Evolutionary conservation across 2,113 vertebrate species (phyloP).

Genomic region (Triplophysa siluroides): DNA sequence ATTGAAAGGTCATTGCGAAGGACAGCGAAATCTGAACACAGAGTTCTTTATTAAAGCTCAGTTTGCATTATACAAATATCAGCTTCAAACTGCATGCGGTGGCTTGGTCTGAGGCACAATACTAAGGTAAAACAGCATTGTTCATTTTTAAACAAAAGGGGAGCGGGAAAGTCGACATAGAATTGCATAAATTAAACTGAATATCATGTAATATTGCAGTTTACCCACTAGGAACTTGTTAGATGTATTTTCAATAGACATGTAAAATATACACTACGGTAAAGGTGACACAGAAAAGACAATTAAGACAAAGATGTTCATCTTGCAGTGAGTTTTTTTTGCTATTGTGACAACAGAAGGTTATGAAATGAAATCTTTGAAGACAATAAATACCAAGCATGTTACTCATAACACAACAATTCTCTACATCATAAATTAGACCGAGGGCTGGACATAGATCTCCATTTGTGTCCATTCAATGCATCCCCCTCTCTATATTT

Average conservation of each 20-base stretch:
- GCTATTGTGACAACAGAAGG: slow-evolving; percentile 50
- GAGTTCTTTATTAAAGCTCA: slow-evolving; percentile 85
- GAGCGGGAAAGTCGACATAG: slow-evolving; percentile 38
- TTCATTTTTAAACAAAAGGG: slow-evolving; percentile 55
- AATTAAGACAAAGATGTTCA: slow-evolving; percentile 64
- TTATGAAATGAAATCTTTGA: slow-evolving; percentile 61
- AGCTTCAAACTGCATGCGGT: slow-evolving; percentile 80
- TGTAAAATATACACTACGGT: slow-evolving; percentile 58
- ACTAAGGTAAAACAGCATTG: slow-evolving; percentile 71
- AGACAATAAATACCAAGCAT: slow-evolving; percentile 64
- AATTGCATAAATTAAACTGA: slow-evolving; percentile 80
- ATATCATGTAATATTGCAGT: slow-evolving; percentile 70
- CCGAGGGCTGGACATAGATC: slow-evolving; percentile 29
- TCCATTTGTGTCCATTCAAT: slow-evolving; percentile 1
- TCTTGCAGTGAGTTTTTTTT: slow-evolving; percentile 57
- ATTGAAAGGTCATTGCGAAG: background rate
- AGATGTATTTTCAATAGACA: slow-evolving; percentile 60
- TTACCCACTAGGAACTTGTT: slow-evolving; percentile 64
- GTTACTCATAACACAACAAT: slow-evolving; percentile 56
- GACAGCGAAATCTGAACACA: slow-evolving; percentile 66
- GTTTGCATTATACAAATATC: slow-evolving; percentile 81
- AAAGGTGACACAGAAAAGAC: slow-evolving; percentile 63
- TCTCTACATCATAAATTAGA: slow-evolving; percentile 54
- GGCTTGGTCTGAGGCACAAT: slow-evolving; percentile 80
- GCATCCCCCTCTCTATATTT: background rate